Base-by-base conservation (phyloP, 2,113 vertebrate species). In the Ictalurus punctatus region DNA sequence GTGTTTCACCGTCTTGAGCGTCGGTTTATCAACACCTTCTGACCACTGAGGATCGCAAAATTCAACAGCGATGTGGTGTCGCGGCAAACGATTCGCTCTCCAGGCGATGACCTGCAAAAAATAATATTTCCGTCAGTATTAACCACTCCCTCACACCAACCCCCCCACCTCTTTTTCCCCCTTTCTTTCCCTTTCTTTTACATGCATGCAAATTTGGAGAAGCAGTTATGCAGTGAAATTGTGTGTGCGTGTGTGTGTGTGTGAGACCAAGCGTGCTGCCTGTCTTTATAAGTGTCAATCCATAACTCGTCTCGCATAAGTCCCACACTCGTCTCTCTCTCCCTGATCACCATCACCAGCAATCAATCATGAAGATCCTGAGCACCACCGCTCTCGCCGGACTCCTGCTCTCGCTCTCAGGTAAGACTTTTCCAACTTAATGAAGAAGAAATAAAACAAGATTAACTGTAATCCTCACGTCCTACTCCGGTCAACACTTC, bases 401-500 rank as follows among this genome's bases (percentile, higher is more conserved):
- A 56, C 84, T 85, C 84, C 84, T 86, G 71, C 71, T 86, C 54
- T 40, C 71, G 63, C 85, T 86, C 23, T 86, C 85, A n/a, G 71
- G 85, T 86, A 86, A 61, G 34, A 63, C n/a, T 19, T 59, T 58
- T 56, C 19, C 16, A 59, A 1, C 10, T 9, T 1, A 81, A 54
- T 27, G 5, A 6, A 25, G 2, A 25, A 79, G 14, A 79, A 79
- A 79, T 4, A 40, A 40, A 74, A 76, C 13, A 14, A 54, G 1
- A n/a, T 44, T 5, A 23, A 27, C 12, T 80, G 19, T 2, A 27
- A 25, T 54, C 23, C 48, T 52, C 12, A 27, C n/a, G 40, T 54
- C 44, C 8, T 52, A 30, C n/a, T 58, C 17, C 27, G 61, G 23
- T 63, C n/a, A 30, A 14, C 12, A 34, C 16, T 0, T 69, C 5